These are phyloP conservation scores for Drosophila algonquin DNA, from an alignment of 2,888 invertebrate species.

Conservation along the genomic window DNA sequence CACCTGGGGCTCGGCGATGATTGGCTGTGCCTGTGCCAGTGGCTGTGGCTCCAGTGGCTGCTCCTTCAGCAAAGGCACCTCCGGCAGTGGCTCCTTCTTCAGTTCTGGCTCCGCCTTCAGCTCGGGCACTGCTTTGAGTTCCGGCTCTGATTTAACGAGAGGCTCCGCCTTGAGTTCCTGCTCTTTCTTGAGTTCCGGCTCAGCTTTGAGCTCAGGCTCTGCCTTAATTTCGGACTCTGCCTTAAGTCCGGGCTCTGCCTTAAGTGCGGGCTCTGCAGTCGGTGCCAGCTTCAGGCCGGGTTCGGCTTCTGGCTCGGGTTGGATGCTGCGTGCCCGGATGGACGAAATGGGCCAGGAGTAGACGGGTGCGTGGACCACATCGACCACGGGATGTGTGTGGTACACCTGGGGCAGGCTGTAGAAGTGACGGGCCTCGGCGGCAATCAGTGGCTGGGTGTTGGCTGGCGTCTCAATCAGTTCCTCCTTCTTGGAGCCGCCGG, in stretches of 20 bases:
- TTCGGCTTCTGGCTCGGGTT: slow-evolving; percentile 30
- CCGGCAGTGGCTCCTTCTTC: slow-evolving; percentile 21
- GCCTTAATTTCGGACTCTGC: background rate
- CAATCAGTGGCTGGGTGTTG: slow-evolving; percentile 66
- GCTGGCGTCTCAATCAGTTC: slow-evolving; percentile 74
- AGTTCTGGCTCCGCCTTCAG: slow-evolving; percentile 22
- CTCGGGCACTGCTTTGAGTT: slow-evolving; percentile 10
- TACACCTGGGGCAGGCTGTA: slow-evolving; percentile 76
- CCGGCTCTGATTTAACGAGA: background rate
- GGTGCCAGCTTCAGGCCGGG: slow-evolving; percentile 5
- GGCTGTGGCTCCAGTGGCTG: slow-evolving; percentile 42
- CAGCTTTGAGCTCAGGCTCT: background rate
- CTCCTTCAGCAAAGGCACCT: slow-evolving; percentile 46
- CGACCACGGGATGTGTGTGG: slow-evolving; percentile 76
- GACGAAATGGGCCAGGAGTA: slow-evolving; percentile 70
- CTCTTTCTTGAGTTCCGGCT: background rate
- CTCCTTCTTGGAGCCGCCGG: slow-evolving; percentile 39
- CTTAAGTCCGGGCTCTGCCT: too few species aligned
- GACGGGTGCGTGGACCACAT: slow-evolving; percentile 77
- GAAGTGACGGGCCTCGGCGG: slow-evolving; percentile 76
- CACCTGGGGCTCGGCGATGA: slow-evolving; percentile 58
- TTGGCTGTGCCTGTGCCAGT: slow-evolving; percentile 34
- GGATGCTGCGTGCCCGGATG: slow-evolving; percentile 79
- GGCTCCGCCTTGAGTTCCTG: background rate
- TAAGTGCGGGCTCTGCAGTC: slow-evolving; percentile 10